phyloP scores from a whole-genome alignment of 2,113 vertebrate species.

The Eleginops maclovinus region DNA sequence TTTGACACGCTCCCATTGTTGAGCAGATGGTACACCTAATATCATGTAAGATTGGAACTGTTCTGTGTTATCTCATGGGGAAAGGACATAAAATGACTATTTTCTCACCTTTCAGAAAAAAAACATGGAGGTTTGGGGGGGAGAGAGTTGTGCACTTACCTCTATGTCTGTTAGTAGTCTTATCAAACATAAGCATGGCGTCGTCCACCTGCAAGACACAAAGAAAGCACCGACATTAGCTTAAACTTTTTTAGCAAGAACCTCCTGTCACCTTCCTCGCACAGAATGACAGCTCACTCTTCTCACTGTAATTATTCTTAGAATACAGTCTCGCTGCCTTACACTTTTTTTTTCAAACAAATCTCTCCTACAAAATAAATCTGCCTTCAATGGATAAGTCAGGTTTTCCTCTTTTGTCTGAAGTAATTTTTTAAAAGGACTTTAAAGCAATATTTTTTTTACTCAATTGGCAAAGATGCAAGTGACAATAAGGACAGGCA shows the following conservation, averaged over 20 bases:
- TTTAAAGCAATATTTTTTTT: conserved; percentile 30
- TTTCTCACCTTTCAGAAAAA: conserved; percentile 71
- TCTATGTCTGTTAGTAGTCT: conserved; percentile 99
- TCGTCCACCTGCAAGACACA: conserved; percentile 95
- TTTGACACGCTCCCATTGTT: conserved; percentile 80
- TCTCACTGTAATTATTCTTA: conserved; percentile 57
- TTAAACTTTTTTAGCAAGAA: conserved; percentile 43
- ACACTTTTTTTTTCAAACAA: conserved; percentile 42
- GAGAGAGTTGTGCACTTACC: conserved; percentile 85
- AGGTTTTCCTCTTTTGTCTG: conserved; percentile 22
- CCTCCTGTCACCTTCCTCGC: conserved; percentile 18
- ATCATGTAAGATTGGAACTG: conserved; percentile 80
- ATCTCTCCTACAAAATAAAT: conserved; percentile 45
- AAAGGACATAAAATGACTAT: conserved; percentile 77
- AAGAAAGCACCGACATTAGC: conserved; percentile 68
- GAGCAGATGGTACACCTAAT: conserved; percentile 78
- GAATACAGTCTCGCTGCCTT: conserved; percentile 43
- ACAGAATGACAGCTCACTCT: conserved; percentile 50
- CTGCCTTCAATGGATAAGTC: conserved; percentile 40
- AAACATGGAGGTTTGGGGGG: neutral
- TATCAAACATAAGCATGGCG: conserved; percentile 99
- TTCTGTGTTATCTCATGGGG: conserved; percentile 78
- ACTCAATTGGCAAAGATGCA: conserved; percentile 19
- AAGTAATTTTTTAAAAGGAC: conserved; percentile 22
- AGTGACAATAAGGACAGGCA: conserved; percentile 23